phyloP scores from a whole-genome alignment of 2,113 vertebrate species.

The Grantiella picta region DNA sequence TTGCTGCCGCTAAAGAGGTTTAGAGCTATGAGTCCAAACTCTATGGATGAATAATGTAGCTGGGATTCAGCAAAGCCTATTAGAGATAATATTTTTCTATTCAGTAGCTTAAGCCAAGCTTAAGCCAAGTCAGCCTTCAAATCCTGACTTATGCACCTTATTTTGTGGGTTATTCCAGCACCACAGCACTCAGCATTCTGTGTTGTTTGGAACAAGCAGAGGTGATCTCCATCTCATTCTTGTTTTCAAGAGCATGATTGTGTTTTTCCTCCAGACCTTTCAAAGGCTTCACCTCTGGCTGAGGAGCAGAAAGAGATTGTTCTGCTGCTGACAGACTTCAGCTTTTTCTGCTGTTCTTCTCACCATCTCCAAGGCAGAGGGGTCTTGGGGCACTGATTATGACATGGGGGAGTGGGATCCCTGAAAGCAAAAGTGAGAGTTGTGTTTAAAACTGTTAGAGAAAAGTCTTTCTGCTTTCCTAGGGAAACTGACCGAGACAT shows the following conservation, averaged over 20 bases:
- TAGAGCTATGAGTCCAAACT: conserved; percentile 13
- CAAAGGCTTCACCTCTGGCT: neutral
- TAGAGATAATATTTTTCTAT: neutral
- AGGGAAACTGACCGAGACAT: rapidly evolving
- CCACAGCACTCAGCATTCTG: neutral
- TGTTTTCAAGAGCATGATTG: neutral
- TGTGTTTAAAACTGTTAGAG: neutral
- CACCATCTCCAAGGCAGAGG: neutral
- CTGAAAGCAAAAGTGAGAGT: neutral
- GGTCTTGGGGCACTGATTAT: neutral
- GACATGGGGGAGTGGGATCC: neutral
- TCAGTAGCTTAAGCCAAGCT: neutral
- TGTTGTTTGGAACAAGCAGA: neutral
- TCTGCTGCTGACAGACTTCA: neutral
- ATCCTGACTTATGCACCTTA: neutral
- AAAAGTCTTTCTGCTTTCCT: neutral
- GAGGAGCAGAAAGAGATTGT: neutral
- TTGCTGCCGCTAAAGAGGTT: conserved; percentile 4
- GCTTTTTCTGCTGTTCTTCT: neutral
- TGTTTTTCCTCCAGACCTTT: neutral
- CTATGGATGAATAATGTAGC: neutral
- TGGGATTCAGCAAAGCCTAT: conserved; percentile 2
- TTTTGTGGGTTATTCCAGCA: neutral
- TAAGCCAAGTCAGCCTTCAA: neutral
- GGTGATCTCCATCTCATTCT: neutral